Percentiles rank a stretch among this genome's conserved stretches.
Evolutionary conservation across 2,797 vertebrate species (phyloP).

Genomic region (Ptychadena robeensis): DNA sequence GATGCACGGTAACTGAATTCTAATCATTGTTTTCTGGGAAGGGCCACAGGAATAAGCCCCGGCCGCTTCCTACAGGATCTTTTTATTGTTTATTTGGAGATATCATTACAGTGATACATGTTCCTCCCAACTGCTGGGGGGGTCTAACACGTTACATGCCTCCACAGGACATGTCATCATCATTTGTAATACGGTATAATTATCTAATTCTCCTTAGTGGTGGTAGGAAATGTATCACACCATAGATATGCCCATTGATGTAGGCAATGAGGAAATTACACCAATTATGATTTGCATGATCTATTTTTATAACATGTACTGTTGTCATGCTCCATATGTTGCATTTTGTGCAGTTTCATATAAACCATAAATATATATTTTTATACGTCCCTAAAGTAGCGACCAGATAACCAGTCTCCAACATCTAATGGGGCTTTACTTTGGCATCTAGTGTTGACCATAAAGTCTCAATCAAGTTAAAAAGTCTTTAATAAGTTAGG

Average conservation of each 20-base stretch:
- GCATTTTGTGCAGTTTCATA: too few relatives aligned
- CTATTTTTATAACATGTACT: not conserved
- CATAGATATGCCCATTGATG: not conserved
- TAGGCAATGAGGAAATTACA: not conserved
- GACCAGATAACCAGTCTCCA: too few relatives aligned
- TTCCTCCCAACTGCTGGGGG: not conserved
- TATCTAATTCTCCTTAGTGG: not conserved
- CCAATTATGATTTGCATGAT: not conserved
- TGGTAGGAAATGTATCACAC: not conserved
- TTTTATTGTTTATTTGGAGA: not conserved
- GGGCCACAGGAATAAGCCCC: not conserved
- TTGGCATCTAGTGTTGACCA: too few relatives aligned
- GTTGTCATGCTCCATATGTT: not conserved
- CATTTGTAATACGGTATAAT: conserved; percentile 3
- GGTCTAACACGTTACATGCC: not conserved
- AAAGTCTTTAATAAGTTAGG: too few relatives aligned
- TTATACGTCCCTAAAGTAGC: too few relatives aligned
- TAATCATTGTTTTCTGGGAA: conserved; percentile 7
- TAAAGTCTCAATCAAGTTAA: too few relatives aligned
- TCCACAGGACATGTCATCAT: not conserved
- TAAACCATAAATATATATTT: too few relatives aligned
- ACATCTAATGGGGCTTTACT: too few relatives aligned
- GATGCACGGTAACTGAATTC: conserved; percentile 37
- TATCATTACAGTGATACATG: not conserved
- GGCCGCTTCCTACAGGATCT: not conserved